Conservation (phyloP, 2,888 invertebrate species). For the Eumerus sabulonum region DNA sequence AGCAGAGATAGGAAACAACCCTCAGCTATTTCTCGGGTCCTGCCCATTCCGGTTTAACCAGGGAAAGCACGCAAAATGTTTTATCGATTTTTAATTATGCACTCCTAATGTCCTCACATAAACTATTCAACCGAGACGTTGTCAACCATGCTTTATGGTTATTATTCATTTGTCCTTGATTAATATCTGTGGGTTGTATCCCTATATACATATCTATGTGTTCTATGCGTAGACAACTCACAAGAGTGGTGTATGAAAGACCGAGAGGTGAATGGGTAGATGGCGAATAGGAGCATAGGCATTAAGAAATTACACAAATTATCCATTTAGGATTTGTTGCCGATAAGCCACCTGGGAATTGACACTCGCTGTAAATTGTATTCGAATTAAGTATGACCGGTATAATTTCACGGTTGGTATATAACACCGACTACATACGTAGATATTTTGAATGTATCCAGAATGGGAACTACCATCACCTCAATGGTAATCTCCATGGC, state of each 20-base stretch:
- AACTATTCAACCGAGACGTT: constrained; percentile 37
- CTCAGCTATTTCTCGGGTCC: no score
- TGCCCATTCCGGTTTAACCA: no score
- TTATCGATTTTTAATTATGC: constrained; percentile 63
- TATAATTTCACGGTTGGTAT: no score
- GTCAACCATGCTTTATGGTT: constrained; percentile 52
- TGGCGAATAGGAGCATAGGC: not conserved
- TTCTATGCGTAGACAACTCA: not conserved
- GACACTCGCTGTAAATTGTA: no score
- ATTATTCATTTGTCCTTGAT: constrained; percentile 42
- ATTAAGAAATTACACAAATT: constrained; percentile 57
- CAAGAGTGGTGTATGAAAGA: not conserved
- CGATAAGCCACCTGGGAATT: constrained; percentile 22
- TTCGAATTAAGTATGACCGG: no score
- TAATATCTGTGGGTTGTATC: constrained; percentile 22
- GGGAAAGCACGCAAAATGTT: constrained; percentile 29
- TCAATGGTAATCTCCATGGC: no score
- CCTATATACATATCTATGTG: not conserved
- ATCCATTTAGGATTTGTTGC: constrained; percentile 32
- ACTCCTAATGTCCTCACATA: constrained; percentile 32
- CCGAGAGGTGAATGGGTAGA: constrained; percentile 14
- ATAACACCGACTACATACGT: no score
- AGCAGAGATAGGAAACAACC: no score
- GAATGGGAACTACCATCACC: no score
- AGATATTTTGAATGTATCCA: no score